These are phyloP conservation scores for Thomomys bottae DNA, from an alignment of 2,113 vertebrate species.

Conservation along the genomic window DNA sequence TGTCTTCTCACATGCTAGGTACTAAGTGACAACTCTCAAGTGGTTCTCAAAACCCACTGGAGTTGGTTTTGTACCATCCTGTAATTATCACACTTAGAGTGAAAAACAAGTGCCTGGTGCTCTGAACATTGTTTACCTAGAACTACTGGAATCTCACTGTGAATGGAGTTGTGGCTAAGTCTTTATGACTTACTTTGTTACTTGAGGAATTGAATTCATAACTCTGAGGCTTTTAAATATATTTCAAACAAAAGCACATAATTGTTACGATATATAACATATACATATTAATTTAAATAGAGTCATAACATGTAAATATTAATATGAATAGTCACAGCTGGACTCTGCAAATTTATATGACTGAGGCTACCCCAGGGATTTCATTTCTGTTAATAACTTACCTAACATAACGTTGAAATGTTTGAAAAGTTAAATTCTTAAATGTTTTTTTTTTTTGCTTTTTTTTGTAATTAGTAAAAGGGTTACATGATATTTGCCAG, in stretches of 20 bases:
- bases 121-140: too few relatives aligned
- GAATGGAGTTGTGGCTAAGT: not conserved
- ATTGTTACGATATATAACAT: not conserved
- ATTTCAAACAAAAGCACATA: not conserved
- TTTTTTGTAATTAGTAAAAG: too few relatives aligned
- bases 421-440: slow-evolving; percentile 62
- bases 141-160: not conserved
- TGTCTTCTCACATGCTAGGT: not conserved
- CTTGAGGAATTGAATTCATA: not conserved
- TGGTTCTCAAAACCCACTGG: not conserved
- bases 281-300: not conserved
- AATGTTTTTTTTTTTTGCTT: slow-evolving; percentile 41
- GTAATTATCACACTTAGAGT: not conserved
- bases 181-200: not conserved
- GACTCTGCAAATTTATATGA: not conserved
- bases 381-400: slow-evolving; percentile 46
- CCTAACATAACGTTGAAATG: slow-evolving; percentile 66
- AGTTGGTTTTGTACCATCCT: not conserved
- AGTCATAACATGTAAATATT: not conserved
- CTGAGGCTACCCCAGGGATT: not conserved
- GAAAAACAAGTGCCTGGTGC: not conserved
- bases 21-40: not conserved
- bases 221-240: not conserved
- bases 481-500: too few relatives aligned
- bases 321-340: not conserved